Percentiles rank a stretch among this genome's conserved stretches.
These are phyloP conservation scores for Vulpes ferrilata DNA, from an alignment of 2,113 vertebrate species.

Conservation along the genomic window DNA sequence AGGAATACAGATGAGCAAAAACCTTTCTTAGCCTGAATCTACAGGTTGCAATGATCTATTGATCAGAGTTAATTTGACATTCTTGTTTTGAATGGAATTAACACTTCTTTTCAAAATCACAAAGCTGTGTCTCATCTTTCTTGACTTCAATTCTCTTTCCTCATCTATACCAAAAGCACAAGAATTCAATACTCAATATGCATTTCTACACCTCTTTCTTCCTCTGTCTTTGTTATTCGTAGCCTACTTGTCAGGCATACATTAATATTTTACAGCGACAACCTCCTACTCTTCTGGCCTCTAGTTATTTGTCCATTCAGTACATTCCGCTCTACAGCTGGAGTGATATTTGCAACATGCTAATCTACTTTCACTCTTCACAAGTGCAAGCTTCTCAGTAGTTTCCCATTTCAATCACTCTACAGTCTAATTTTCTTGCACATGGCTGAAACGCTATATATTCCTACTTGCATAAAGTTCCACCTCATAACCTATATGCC, in stretches of 20 bases:
- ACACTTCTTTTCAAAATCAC: neutral
- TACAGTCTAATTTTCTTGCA: neutral
- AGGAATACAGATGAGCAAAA: neutral
- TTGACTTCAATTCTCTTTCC: neutral
- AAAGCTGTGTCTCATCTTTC: neutral
- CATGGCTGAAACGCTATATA: neutral
- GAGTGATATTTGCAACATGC: slow-evolving; percentile 11
- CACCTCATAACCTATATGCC: fast-evolving
- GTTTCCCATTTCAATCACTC: neutral
- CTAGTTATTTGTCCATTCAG: neutral
- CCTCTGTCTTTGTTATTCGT: neutral
- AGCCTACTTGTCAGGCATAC: neutral
- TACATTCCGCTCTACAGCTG: neutral
- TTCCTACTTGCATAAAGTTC: neutral
- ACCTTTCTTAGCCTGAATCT: neutral
- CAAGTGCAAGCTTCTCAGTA: neutral
- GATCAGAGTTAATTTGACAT: neutral
- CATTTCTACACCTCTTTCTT: neutral
- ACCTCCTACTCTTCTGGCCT: neutral
- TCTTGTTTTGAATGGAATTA: neutral
- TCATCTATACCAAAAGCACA: neutral
- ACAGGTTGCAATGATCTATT: neutral
- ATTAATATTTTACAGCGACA: neutral
- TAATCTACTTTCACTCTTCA: neutral
- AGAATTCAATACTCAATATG: neutral